Evolutionary conservation across 2,113 vertebrate species (phyloP).

Genomic region (Gallinago media): DNA sequence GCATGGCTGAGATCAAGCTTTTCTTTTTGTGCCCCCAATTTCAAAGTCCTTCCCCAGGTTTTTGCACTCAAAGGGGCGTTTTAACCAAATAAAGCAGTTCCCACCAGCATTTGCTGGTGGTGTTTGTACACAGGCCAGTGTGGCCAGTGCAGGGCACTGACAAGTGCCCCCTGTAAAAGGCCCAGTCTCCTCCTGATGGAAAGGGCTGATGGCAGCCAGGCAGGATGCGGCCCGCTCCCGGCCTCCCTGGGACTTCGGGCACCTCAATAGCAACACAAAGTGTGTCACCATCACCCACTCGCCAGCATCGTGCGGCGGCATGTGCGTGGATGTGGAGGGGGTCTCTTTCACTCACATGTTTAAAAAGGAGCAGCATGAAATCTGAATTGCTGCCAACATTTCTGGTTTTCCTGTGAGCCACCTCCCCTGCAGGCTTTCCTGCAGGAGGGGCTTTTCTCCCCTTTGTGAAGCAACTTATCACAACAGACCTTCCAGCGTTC

Average conservation of each 20-base stretch:
- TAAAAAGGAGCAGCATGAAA: not conserved
- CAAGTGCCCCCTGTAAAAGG: not conserved
- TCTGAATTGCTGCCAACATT: not conserved
- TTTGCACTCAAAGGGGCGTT: not conserved
- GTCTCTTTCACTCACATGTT: rapidly evolving
- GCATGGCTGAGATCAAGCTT: not conserved
- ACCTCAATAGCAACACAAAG: not conserved
- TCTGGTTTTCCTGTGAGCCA: not conserved
- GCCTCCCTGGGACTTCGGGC: not conserved
- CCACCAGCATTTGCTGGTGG: not conserved
- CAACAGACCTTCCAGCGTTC: not conserved
- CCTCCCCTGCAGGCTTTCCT: not conserved
- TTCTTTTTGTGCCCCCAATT: not conserved
- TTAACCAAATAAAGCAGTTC: not conserved
- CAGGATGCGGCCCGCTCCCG: not conserved
- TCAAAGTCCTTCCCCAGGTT: not conserved
- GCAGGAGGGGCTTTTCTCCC: not conserved
- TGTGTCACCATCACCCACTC: not conserved
- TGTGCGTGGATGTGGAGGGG: rapidly evolving
- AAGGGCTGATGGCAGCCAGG: not conserved
- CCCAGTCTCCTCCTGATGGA: not conserved
- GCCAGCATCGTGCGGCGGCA: rapidly evolving
- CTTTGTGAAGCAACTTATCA: not conserved
- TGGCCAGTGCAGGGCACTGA: not conserved
- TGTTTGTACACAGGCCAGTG: not conserved